A percentile compares a stretch with the other conserved stretches of the same genome.
phyloP scores from a whole-genome alignment of 2,888 invertebrate genomes.

The Matsumyia berberina region DNA sequence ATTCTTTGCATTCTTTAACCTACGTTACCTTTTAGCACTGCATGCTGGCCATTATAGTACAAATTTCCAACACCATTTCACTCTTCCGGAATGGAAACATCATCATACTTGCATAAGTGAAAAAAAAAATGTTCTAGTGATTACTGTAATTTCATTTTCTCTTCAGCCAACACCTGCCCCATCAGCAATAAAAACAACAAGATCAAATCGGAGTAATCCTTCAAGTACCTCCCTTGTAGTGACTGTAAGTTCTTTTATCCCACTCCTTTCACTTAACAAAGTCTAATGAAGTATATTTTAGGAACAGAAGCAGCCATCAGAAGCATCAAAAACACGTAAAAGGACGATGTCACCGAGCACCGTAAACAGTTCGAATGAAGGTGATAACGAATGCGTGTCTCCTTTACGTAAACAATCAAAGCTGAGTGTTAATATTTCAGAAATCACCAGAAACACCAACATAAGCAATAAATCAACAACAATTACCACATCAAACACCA shows the following conservation, averaged over 20 bases:
- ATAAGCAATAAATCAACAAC: conserved; percentile 1
- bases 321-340: conserved; percentile 38
- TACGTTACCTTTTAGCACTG: no score
- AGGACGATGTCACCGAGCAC: conserved; percentile 76
- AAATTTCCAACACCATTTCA: no score
- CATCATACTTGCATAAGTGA: not conserved
- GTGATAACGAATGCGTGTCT: conserved; percentile 67
- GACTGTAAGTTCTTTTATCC: conserved; percentile 33
- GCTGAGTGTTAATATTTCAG: conserved; percentile 70
- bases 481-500: not conserved
- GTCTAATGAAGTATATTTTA: conserved; percentile 14
- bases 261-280: not conserved
- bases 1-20: no score
- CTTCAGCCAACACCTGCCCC: conserved; percentile 2
- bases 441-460: conserved; percentile 24
- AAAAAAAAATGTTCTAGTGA: not conserved
- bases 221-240: not conserved
- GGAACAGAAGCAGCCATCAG: conserved; percentile 27
- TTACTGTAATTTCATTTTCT: not conserved
- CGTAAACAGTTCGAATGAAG: conserved; percentile 42
- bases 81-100: no score
- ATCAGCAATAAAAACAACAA: conserved; percentile 10
- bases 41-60: no score
- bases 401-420: conserved; percentile 79
- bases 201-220: conserved; percentile 48